A percentile compares a stretch with the other conserved stretches of the same genome.
Conservation (phyloP, 1,140 invertebrate genomes). For the Diorhabda elongata region DNA sequence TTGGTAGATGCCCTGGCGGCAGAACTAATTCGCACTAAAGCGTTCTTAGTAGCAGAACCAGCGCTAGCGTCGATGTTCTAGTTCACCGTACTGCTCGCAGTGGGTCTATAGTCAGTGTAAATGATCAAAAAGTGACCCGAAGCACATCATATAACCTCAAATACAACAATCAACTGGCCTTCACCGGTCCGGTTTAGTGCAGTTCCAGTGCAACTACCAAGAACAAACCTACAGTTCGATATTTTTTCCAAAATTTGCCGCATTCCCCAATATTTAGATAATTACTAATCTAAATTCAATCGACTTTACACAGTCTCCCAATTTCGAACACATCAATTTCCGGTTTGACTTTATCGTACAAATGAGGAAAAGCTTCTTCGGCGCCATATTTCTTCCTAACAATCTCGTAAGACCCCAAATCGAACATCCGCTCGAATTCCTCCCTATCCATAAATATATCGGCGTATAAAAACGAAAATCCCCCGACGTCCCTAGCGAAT, state of each 20-base stretch:
- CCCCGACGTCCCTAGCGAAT: constrained; percentile 54
- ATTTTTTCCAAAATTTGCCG: not conserved
- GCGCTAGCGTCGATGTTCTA: too few species aligned
- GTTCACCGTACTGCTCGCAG: too few species aligned
- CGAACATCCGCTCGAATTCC: constrained; percentile 57
- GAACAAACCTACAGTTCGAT: not conserved
- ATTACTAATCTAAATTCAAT: not conserved
- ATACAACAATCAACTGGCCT: too few species aligned
- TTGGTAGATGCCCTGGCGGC: too few species aligned
- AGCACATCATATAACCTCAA: too few species aligned
- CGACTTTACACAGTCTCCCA: constrained; percentile 48
- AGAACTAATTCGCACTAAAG: too few species aligned
- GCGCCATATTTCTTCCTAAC: constrained; percentile 52
- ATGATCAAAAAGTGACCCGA: too few species aligned
- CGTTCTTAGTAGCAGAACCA: too few species aligned
- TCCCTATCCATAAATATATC: constrained; percentile 59
- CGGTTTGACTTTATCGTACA: constrained; percentile 59
- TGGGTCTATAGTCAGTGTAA: too few species aligned
- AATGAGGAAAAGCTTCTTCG: constrained; percentile 52
- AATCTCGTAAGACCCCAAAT: constrained; percentile 50
- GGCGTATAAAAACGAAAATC: constrained; percentile 61
- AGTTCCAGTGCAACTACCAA: not conserved
- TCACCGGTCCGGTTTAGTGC: too few species aligned
- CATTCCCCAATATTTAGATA: too few species aligned
- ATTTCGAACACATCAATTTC: constrained; percentile 66